Evolutionary conservation across 2,888 invertebrate species (phyloP).

Genomic region (Tyria jacobaeae): DNA sequence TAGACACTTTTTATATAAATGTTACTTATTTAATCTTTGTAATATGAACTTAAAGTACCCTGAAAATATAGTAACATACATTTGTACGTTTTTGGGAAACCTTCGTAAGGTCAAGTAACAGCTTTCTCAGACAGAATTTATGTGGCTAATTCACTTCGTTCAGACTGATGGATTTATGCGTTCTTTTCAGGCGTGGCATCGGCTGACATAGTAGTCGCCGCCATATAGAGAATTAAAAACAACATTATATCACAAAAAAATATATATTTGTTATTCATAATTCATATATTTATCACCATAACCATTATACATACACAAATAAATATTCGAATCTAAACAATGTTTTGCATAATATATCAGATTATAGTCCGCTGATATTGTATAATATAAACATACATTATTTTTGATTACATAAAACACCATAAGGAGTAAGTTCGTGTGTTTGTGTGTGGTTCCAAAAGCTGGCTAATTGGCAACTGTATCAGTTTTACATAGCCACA

Average conservation of each 20-base stretch:
- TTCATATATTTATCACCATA: too few species aligned
- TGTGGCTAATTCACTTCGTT: conserved; percentile 61
- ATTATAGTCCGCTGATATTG: too few species aligned
- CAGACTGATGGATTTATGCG: conserved; percentile 59
- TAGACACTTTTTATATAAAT: conserved; percentile 74
- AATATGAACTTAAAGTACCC: conserved; percentile 14
- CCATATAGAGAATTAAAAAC: neutral
- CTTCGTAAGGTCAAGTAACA: conserved; percentile 47
- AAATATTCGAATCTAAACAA: too few species aligned
- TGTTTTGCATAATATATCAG: too few species aligned
- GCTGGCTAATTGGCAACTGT: conserved; percentile 62
- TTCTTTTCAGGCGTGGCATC: conserved; percentile 50
- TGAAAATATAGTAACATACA: conserved; percentile 16
- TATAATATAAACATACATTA: too few species aligned
- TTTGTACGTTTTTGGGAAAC: conserved; percentile 20
- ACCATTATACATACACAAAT: too few species aligned
- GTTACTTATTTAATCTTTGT: conserved; percentile 55
- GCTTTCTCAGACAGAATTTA: conserved; percentile 52
- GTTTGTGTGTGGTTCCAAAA: conserved; percentile 49
- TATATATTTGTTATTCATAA: too few species aligned
- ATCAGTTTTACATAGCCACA: conserved; percentile 57
- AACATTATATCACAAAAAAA: conserved; percentile 4
- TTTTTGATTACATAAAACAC: conserved; percentile 26
- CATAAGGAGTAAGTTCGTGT: conserved; percentile 43
- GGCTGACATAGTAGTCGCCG: conserved; percentile 25